Percentiles rank a stretch among this genome's conserved stretches.
phyloP scores from a whole-genome alignment of 2,797 vertebrate species.

The Pangasius djambal region DNA sequence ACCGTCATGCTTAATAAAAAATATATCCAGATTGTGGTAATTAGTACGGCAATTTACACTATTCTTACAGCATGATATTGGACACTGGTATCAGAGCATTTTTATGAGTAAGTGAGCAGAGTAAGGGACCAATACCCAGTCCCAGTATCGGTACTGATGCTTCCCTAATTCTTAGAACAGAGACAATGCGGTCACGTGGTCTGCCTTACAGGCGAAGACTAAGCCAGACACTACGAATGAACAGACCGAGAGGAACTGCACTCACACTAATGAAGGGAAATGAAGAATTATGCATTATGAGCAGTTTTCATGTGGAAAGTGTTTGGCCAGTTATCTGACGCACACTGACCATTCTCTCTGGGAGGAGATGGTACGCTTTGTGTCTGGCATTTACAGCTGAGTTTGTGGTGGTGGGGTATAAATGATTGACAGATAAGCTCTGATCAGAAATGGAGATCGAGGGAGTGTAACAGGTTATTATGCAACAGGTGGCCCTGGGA shows the following conservation, averaged over 20 bases:
- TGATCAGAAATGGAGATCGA: not conserved
- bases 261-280: not conserved
- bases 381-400: not conserved
- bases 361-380: not conserved
- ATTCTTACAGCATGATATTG: not conserved
- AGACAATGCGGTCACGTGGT: not conserved
- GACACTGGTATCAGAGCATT: not conserved
- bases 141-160: not conserved
- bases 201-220: not conserved
- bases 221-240: not conserved
- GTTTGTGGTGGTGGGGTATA: conserved; percentile 14
- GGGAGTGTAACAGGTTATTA: not conserved
- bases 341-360: not conserved
- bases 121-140: not conserved
- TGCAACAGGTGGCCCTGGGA: not conserved
- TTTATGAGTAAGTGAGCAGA: too few species aligned
- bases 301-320: not conserved
- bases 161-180: not conserved
- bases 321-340: not conserved
- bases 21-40: not conserved
- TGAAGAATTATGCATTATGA: not conserved
- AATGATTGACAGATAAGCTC: not conserved
- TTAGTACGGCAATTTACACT: not conserved
- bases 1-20: not conserved
- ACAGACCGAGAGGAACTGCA: not conserved